Evolutionary conservation across 2,113 vertebrate genomes (phyloP).

Genomic region (Callipepla californica): DNA sequence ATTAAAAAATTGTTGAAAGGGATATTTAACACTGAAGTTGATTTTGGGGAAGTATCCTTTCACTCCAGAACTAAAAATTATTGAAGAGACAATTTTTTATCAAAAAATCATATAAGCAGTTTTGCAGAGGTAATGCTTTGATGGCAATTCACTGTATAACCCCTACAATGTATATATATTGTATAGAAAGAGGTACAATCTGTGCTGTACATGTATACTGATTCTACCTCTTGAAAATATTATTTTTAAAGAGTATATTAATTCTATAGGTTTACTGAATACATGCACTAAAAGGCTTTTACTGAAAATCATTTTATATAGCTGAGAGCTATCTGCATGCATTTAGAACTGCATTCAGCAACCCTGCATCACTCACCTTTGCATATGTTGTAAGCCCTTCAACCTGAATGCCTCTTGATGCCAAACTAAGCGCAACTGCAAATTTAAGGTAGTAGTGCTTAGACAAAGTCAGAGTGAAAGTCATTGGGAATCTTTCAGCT

Average conservation of each 20-base stretch:
- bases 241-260: background rate
- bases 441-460: background rate
- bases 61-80: background rate
- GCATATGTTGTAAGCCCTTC: background rate
- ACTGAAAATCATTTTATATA: background rate
- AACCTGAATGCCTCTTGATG: background rate
- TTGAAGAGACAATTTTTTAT: background rate
- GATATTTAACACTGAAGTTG: background rate
- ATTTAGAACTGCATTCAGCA: background rate
- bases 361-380: background rate
- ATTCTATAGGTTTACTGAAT: background rate
- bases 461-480: background rate
- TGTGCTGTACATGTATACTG: background rate
- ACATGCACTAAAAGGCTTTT: background rate
- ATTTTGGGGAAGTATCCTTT: constrained; percentile 11
- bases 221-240: background rate
- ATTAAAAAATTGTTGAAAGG: background rate
- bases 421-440: background rate
- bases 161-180: background rate
- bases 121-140: background rate
- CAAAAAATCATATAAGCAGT: background rate
- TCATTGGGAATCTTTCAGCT: background rate
- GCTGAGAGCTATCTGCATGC: background rate
- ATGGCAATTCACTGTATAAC: background rate
- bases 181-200: background rate